A percentile compares a stretch with the other conserved stretches of the same genome.
phyloP scores from a whole-genome alignment of 2,113 vertebrate species.

The Pteropus alecto region DNA sequence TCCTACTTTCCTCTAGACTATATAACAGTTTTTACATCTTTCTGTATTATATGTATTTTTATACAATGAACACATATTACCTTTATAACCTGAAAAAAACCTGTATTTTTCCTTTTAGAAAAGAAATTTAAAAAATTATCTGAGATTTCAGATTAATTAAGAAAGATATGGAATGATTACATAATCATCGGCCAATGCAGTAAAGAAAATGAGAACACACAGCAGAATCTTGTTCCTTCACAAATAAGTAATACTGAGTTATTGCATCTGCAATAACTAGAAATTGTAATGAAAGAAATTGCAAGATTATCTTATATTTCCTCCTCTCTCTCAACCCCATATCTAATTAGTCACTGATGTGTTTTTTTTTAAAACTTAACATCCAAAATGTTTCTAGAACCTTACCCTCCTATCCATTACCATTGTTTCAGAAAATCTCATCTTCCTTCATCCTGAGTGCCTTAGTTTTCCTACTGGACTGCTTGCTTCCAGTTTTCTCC shows the following conservation, averaged over 20 bases:
- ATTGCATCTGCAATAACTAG: background rate
- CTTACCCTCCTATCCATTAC: background rate
- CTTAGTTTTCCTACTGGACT: background rate
- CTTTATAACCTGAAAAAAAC: conserved; percentile 31
- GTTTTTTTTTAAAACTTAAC: background rate
- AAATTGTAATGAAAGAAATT: background rate
- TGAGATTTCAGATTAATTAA: conserved; percentile 6
- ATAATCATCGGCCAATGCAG: background rate
- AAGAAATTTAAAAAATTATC: background rate
- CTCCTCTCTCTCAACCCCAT: background rate
- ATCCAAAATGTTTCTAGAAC: background rate
- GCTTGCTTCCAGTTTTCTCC: background rate
- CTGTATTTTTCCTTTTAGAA: background rate
- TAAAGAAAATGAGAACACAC: background rate
- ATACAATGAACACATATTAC: background rate
- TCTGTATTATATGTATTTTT: background rate
- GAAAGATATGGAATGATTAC: conserved; percentile 1
- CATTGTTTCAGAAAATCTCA: background rate
- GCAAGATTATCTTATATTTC: background rate
- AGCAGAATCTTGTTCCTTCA: background rate
- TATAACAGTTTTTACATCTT: background rate
- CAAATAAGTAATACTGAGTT: background rate
- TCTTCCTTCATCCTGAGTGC: background rate
- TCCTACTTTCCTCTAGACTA: background rate
- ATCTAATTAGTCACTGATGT: background rate